phyloP scores from a whole-genome alignment of 2,888 invertebrate genomes.

The Pachymerium ferrugineum region DNA sequence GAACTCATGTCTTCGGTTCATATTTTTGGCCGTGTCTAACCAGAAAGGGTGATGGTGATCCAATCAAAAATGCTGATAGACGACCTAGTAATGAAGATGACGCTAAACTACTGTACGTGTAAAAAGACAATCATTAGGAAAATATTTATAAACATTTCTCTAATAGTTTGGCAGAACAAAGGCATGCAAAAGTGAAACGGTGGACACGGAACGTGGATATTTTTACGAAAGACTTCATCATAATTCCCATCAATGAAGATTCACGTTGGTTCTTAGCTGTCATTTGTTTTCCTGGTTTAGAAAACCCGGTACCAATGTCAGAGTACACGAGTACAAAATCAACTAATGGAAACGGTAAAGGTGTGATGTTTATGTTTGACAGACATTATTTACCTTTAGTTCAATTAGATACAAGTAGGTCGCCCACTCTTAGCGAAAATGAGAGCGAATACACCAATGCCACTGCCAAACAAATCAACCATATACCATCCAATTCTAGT shows the following conservation, averaged over 20 bases:
- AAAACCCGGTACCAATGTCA: constrained; percentile 46
- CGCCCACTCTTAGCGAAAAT: no score
- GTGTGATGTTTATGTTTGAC: no score
- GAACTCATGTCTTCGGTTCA: constrained; percentile 90
- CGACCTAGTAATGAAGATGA: no score
- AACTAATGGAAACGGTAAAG: not conserved
- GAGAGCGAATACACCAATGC: no score
- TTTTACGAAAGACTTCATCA: constrained; percentile 81
- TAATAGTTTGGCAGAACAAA: constrained; percentile 63
- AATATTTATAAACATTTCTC: not conserved
- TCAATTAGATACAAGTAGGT: no score
- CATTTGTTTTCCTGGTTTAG: constrained; percentile 85
- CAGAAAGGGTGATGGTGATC: no score
- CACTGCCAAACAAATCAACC: no score
- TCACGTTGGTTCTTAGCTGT: constrained; percentile 97
- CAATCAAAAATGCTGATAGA: no score
- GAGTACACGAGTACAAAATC: not conserved
- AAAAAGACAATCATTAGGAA: no score
- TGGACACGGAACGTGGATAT: constrained; percentile 97
- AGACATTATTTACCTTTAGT: no score
- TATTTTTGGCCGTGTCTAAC: constrained; percentile 94
- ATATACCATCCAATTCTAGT: no score
- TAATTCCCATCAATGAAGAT: constrained; percentile 96
- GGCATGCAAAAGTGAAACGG: constrained; percentile 82
- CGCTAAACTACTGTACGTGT: no score